These are phyloP conservation scores for Netelia fuscicornis DNA, from an alignment of 2,888 invertebrate species.

Conservation along the genomic window DNA sequence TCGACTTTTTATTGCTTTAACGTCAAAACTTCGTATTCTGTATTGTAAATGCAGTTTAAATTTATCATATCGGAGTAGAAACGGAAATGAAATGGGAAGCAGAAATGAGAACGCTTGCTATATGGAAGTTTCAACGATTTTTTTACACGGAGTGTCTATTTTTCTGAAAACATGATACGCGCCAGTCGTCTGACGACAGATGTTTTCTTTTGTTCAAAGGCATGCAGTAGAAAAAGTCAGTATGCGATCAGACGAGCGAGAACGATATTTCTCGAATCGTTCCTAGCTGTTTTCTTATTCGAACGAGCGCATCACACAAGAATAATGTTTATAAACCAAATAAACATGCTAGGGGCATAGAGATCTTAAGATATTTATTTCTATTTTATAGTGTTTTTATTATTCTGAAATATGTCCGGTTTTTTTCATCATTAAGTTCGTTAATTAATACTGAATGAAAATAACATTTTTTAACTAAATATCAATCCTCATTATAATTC, in stretches of 20 bases:
- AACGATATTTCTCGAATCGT: background rate
- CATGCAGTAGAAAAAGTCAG: constrained; percentile 35
- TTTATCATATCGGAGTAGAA: constrained; percentile 33
- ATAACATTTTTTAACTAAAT: no score
- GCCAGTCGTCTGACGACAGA: background rate
- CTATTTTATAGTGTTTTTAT: no score
- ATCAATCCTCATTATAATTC: no score
- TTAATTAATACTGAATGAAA: no score
- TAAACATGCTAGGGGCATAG: no score
- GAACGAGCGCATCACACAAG: no score
- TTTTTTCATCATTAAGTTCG: no score
- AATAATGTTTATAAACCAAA: no score
- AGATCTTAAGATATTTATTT: no score
- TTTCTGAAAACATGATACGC: background rate
- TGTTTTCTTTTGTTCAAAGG: no score
- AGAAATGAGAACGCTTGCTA: constrained; percentile 32
- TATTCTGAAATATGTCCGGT: no score
- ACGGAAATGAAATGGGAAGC: constrained; percentile 7
- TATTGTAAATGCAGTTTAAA: constrained; percentile 59
- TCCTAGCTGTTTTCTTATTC: background rate
- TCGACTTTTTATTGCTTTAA: constrained; percentile 20
- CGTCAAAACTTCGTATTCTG: constrained; percentile 46
- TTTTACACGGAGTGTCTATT: constrained; percentile 14
- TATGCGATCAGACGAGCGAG: constrained; percentile 16
- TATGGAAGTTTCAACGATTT: constrained; percentile 14